A percentile compares a stretch with the other conserved stretches of the same genome.
These are phyloP conservation scores for Salticus scenicus DNA, from an alignment of 2,888 invertebrate species.

Conservation along the genomic window DNA sequence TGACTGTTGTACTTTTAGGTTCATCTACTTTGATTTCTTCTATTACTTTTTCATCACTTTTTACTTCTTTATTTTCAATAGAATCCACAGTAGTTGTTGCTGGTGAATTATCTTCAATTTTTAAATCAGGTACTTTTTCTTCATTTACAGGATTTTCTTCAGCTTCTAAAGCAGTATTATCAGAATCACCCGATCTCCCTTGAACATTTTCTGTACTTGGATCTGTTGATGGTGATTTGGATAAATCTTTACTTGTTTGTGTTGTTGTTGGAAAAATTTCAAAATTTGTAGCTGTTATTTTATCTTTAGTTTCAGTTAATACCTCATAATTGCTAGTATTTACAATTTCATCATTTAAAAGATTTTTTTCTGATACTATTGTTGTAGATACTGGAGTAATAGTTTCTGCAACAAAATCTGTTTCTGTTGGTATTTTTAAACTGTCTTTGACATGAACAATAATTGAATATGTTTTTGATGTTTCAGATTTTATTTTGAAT, in stretches of 20 bases:
- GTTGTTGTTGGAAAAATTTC: neutral
- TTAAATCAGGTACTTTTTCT: neutral
- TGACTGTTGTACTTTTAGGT: neutral
- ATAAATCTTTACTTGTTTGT: neutral
- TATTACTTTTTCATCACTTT: neutral
- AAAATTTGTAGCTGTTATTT: neutral
- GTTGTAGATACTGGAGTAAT: neutral
- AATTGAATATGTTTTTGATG: conserved; percentile 26
- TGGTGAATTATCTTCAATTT: neutral
- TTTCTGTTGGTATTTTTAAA: neutral
- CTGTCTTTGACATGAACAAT: conserved; percentile 23
- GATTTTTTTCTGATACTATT: neutral
- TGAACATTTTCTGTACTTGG: neutral
- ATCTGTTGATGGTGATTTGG: neutral
- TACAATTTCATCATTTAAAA: neutral
- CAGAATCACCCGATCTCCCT: neutral
- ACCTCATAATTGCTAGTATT: neutral
- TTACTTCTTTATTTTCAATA: neutral
- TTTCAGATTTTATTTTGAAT: neutral
- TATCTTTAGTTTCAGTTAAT: neutral
- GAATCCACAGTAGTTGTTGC: neutral
- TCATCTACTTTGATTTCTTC: conserved; percentile 8
- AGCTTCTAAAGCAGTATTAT: neutral
- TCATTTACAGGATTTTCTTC: neutral
- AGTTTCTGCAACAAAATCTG: neutral